phyloP scores from a whole-genome alignment of 2,888 invertebrate species.

The Laothoe populi region DNA sequence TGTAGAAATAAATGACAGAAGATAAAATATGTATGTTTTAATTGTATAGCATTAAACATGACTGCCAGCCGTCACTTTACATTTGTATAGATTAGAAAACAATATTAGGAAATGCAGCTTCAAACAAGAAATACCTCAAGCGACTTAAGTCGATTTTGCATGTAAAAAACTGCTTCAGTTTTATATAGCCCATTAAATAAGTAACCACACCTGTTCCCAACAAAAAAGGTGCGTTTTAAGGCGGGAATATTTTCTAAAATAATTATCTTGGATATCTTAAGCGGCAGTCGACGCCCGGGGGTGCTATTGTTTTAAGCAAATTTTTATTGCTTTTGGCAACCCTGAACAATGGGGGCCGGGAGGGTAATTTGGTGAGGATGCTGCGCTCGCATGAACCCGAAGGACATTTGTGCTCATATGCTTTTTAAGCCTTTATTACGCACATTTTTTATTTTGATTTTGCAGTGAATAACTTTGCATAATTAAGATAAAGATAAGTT shows the following conservation, averaged over 20 bases:
- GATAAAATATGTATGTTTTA: too few species aligned
- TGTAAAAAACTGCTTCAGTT: conserved; percentile 15
- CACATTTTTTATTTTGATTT: conserved; percentile 36
- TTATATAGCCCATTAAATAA: conserved; percentile 46
- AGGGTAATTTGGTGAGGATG: conserved; percentile 69
- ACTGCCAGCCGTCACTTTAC: too few species aligned
- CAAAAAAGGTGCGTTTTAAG: conserved; percentile 70
- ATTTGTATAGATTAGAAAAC: too few species aligned
- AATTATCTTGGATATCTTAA: conserved; percentile 80
- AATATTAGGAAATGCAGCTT: background rate
- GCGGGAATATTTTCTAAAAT: conserved; percentile 75
- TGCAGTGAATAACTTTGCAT: conserved; percentile 30
- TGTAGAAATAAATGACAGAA: too few species aligned
- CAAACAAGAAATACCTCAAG: background rate
- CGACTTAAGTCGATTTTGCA: conserved; percentile 13
- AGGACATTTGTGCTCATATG: conserved; percentile 9
- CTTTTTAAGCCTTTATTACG: conserved; percentile 21
- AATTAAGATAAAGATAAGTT: conserved; percentile 27
- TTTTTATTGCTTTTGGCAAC: conserved; percentile 81
- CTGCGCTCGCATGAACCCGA: conserved; percentile 32
- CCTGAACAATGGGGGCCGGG: conserved; percentile 78
- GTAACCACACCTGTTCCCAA: conserved; percentile 71
- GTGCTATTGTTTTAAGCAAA: conserved; percentile 81
- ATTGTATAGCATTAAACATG: too few species aligned
- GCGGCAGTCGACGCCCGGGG: conserved; percentile 75